phyloP scores from a whole-genome alignment of 2,888 invertebrate species.

The Sepiola atlantica region DNA sequence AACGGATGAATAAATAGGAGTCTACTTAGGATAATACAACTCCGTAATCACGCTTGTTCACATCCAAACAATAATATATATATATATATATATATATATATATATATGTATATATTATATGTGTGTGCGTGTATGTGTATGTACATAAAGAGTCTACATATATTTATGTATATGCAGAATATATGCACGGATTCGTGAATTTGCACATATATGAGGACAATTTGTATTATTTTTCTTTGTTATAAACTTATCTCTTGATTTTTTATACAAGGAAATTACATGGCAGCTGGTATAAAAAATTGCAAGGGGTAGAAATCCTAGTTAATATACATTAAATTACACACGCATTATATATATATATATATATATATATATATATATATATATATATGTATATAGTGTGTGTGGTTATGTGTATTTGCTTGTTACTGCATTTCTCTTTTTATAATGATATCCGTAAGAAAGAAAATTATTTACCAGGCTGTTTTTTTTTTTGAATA shows the following conservation, averaged over 20 bases:
- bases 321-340: neutral
- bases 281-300: no score
- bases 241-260: no score
- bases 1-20: conserved; percentile 14
- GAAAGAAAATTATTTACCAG: no score
- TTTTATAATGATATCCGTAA: neutral
- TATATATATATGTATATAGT: neutral
- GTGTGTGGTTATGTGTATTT: neutral
- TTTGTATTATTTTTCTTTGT: no score
- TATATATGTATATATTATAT: no score
- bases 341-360: neutral
- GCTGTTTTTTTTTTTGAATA: no score
- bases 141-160: neutral
- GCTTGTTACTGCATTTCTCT: neutral
- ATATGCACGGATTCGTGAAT: neutral
- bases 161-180: conserved; percentile 3
- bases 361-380: neutral
- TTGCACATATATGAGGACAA: neutral
- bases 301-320: no score
- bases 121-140: no score
- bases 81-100: no score
- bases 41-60: neutral
- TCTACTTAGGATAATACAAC: neutral
- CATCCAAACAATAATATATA: neutral
- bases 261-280: no score